phyloP scores from a whole-genome alignment of 2,113 vertebrate genomes.

The Phylloscopus whistleri region DNA sequence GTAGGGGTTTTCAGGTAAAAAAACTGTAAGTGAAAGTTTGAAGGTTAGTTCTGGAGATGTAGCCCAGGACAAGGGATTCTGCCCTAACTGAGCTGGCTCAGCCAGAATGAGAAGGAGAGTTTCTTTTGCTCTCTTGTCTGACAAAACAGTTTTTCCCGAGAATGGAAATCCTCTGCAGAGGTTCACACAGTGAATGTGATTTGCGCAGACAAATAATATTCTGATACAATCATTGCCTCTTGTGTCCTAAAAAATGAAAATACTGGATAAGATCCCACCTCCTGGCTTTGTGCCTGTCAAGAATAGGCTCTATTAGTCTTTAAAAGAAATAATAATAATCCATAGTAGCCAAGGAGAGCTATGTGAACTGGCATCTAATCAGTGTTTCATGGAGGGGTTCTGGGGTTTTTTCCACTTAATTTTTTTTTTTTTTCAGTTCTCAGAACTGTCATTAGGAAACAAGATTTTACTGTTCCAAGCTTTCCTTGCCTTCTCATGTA shows the following conservation, averaged over 20 bases:
- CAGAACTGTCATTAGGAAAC: slow-evolving; percentile 63
- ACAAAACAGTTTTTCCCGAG: slow-evolving; percentile 7
- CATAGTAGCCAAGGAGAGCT: slow-evolving; percentile 72
- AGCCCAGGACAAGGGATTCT: not conserved
- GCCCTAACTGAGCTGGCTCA: not conserved
- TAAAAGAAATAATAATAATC: slow-evolving; percentile 72
- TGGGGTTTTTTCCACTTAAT: not conserved
- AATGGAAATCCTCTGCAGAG: slow-evolving; percentile 43
- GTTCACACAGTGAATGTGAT: slow-evolving; percentile 65
- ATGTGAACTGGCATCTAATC: slow-evolving; percentile 75
- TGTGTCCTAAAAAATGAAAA: slow-evolving; percentile 74
- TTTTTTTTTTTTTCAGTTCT: slow-evolving; percentile 46
- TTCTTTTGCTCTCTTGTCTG: slow-evolving; percentile 25
- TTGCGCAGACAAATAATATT: slow-evolving; percentile 66
- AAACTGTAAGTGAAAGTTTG: not conserved
- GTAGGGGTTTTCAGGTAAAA: not conserved
- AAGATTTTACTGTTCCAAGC: slow-evolving; percentile 45
- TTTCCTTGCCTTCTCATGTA: not conserved
- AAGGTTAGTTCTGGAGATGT: not conserved
- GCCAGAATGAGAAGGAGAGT: not conserved
- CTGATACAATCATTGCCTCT: slow-evolving; percentile 72
- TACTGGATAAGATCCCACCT: slow-evolving; percentile 72
- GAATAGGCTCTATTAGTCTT: slow-evolving; percentile 72
- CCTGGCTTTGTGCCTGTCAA: slow-evolving; percentile 71
- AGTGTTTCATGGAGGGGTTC: slow-evolving; percentile 29